These are phyloP conservation scores for Kuschelorhynchus macadamiae DNA, from an alignment of 2,888 invertebrate species.

Conservation along the genomic window DNA sequence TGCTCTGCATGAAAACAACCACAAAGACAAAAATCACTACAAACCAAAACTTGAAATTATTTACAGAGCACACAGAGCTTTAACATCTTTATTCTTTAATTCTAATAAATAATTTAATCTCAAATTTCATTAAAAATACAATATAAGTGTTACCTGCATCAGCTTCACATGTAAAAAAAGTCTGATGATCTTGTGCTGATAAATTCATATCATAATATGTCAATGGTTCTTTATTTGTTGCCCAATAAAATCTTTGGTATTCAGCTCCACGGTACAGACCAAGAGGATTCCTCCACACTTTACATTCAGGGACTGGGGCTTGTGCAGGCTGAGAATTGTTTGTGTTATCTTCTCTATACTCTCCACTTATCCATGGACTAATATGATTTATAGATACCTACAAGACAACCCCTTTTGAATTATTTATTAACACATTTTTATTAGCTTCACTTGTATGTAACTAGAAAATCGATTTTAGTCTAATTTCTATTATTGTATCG, in stretches of 20 bases:
- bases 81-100: too few relatives aligned
- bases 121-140: too few relatives aligned
- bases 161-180: conserved; percentile 93
- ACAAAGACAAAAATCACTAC: too few relatives aligned
- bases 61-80: too few relatives aligned
- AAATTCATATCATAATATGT: conserved; percentile 99
- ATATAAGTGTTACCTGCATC: conserved; percentile 85
- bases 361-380: conserved; percentile 92
- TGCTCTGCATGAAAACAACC: too few relatives aligned
- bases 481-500: too few relatives aligned
- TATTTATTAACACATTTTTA: too few relatives aligned
- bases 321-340: conserved; percentile 56
- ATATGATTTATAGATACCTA: conserved; percentile 92
- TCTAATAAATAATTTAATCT: too few relatives aligned
- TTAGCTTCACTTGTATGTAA: too few relatives aligned
- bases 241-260: conserved; percentile 94
- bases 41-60: too few relatives aligned
- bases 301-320: conserved; percentile 81
- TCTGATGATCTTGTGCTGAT: conserved; percentile 98
- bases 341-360: conserved; percentile 62
- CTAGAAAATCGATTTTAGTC: too few relatives aligned
- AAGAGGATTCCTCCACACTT: conserved; percentile 97
- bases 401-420: too few relatives aligned
- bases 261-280: conserved; percentile 96
- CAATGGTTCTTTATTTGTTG: conserved; percentile 92